A percentile compares a stretch with the other conserved stretches of the same genome.
phyloP scores from a whole-genome alignment of 2,888 invertebrate species.

The Chelonus formosanus region DNA sequence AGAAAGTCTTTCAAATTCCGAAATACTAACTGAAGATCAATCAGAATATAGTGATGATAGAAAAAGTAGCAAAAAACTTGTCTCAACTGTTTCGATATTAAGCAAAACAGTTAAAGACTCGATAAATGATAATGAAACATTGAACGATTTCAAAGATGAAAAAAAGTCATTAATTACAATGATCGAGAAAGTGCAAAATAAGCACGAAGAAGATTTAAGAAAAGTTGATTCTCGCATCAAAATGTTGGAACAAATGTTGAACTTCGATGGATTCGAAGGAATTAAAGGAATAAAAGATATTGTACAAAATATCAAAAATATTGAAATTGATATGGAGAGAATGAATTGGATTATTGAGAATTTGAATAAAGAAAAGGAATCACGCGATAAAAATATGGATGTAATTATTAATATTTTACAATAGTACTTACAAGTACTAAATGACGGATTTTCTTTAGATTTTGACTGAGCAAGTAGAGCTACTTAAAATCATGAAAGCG shows the following conservation, averaged over 20 bases:
- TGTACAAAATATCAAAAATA: background rate
- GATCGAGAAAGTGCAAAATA: slow-evolving; percentile 14
- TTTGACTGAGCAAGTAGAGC: slow-evolving; percentile 73
- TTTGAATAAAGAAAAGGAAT: slow-evolving; percentile 36
- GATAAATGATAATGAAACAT: background rate
- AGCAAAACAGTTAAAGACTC: background rate
- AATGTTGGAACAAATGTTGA: slow-evolving; percentile 55
- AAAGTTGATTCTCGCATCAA: slow-evolving; percentile 40
- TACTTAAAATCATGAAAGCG: slow-evolving; percentile 74
- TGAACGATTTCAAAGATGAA: background rate
- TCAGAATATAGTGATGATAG: no score
- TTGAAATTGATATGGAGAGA: no score
- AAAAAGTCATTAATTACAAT: background rate
- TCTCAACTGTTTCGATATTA: no score
- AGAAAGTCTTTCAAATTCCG: no score
- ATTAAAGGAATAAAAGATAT: slow-evolving; percentile 7
- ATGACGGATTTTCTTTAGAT: slow-evolving; percentile 60
- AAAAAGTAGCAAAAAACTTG: no score
- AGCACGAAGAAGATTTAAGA: slow-evolving; percentile 24
- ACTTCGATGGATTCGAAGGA: slow-evolving; percentile 27
- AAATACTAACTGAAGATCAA: no score
- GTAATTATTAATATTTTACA: slow-evolving; percentile 3
- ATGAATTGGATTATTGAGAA: no score
- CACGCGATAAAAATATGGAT: slow-evolving; percentile 6
- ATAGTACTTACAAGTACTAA: slow-evolving; percentile 13